Base-by-base conservation (phyloP, 2,888 invertebrate genomes). In the Druceiella hillmani region DNA sequence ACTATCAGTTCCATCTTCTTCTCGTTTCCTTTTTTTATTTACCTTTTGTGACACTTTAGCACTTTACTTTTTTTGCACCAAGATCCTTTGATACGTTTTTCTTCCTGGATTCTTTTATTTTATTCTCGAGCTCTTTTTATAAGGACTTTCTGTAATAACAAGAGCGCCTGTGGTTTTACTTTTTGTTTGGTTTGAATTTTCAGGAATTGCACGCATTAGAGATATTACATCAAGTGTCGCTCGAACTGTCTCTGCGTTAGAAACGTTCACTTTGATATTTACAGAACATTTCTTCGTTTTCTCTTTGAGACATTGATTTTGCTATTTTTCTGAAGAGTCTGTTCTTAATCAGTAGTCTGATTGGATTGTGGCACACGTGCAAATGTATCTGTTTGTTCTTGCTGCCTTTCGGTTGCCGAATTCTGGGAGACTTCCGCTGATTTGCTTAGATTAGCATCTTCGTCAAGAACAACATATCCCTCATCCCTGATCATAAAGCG, bases 71-170 rank as follows among this genome's bases (percentile, higher is more conserved):
- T 13, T 36, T 36, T 27, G n/a, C 27, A 10, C 12, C 27, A 27
- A 40, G 31, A 29, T 36, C 36, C 12, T 20, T 29, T 11, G 15
- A 33, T 41, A 41, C 29, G 33, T 22, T 26, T 30, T 41, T 41
- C 36, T 40, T 36, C 29, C 37, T 41, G 10, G 30, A 41, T 33
- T 41, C 37, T 33, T 31, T 27, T 41, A 37, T 33, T 34, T 40
- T 36, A 31, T 25, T 31, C 20, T 40, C 40, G 16, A 36, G 25
- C 26, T 40, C 40, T 36, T 36, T 32, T 40, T 40, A 27, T 40
- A 32, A 17, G 31, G 36, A 16, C 40, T 40, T 17, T 36, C 30
- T 36, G 32, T 40, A 22, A 36, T 26, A 25, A 40, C 14, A 25
- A 30, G 30, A 36, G 35, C 16, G 35, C 25, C 30, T 24, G 26